Conservation (phyloP, 2,113 vertebrate species). For the Limanda limanda region DNA sequence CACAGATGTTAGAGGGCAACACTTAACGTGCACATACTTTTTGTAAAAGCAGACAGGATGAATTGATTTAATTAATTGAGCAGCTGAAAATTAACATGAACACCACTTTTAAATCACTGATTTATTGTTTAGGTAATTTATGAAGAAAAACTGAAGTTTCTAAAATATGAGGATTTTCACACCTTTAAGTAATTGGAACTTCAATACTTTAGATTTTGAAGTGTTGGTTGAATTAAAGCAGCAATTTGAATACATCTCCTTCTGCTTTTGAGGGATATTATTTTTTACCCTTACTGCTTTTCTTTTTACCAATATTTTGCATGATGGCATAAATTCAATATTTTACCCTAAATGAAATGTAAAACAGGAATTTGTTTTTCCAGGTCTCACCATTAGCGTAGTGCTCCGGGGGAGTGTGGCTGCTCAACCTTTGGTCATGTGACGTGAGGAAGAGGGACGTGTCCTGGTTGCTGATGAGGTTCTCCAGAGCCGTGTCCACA, state of each 20-base stretch:
- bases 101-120: neutral
- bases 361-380: neutral
- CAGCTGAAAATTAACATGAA: neutral
- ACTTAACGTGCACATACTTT: neutral
- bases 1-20: neutral
- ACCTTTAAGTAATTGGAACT: no score
- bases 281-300: no score
- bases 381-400: slow-evolving; percentile 79
- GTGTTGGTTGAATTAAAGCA: no score
- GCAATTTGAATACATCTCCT: no score
- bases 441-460: slow-evolving; percentile 79
- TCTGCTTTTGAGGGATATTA: no score
- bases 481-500: slow-evolving; percentile 77
- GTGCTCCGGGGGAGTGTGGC: slow-evolving; percentile 73
- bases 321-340: no score
- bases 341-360: no score
- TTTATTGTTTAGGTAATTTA: neutral
- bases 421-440: slow-evolving; percentile 81
- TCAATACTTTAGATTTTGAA: no score
- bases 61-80: neutral
- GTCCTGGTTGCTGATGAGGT: slow-evolving; percentile 81
- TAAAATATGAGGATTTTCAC: neutral
- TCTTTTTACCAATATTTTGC: no score
- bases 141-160: neutral
- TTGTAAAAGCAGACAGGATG: neutral